These are phyloP conservation scores for Nothocercus julius DNA, from an alignment of 2,113 vertebrate genomes.

Conservation along the genomic window DNA sequence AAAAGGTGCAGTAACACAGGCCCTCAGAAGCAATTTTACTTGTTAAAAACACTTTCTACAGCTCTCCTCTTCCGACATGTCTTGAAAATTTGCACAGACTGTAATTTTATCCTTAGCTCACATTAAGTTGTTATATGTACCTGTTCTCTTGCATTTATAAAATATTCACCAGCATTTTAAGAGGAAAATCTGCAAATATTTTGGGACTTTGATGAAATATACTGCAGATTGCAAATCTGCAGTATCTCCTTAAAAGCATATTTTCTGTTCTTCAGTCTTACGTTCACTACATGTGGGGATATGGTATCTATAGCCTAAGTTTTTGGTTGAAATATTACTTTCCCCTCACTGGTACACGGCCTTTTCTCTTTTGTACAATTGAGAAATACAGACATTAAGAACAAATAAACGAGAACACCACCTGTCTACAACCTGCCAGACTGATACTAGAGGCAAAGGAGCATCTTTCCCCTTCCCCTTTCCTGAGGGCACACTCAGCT, in stretches of 20 bases:
- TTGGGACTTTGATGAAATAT: neutral
- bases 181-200: neutral
- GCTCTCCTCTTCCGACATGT: neutral
- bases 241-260: too few relatives aligned
- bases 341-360: neutral
- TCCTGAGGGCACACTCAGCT: neutral
- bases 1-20: neutral
- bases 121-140: neutral
- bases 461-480: neutral
- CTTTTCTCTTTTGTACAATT: neutral
- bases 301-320: too few relatives aligned
- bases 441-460: neutral
- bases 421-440: neutral
- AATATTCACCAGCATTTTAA: neutral
- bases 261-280: too few relatives aligned
- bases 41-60: neutral
- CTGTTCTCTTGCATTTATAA: neutral
- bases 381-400: neutral
- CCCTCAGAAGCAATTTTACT: neutral
- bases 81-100: neutral
- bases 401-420: neutral
- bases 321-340: neutral
- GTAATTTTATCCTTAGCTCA: neutral
- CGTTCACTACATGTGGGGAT: too few relatives aligned
- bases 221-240: too few relatives aligned